A percentile compares a stretch with the other conserved stretches of the same genome.
These are phyloP conservation scores for Choreutis nemorana DNA, from an alignment of 2,888 invertebrate genomes.

Conservation along the genomic window DNA sequence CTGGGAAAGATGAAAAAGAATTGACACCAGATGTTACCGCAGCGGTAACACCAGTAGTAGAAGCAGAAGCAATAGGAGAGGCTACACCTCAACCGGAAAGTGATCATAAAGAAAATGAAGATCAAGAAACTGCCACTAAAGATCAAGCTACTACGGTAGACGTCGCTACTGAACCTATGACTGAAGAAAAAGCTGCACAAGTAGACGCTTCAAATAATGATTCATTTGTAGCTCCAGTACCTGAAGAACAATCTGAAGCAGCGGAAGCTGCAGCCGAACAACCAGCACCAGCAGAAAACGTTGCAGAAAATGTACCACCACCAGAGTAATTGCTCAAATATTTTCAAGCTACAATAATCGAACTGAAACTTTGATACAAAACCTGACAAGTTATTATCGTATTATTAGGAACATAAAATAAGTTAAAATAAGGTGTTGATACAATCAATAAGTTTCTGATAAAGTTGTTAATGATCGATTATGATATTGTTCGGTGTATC, in stretches of 20 bases:
- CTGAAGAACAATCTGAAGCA: conserved; percentile 7
- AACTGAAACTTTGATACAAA: too few relatives aligned
- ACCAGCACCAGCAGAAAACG: not conserved
- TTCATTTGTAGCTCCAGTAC: not conserved
- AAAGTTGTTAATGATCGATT: too few relatives aligned
- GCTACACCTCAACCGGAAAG: conserved; percentile 7
- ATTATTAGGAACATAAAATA: too few relatives aligned
- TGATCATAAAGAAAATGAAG: not conserved
- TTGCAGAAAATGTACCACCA: too few relatives aligned
- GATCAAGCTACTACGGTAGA: not conserved
- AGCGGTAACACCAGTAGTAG: conserved; percentile 3
- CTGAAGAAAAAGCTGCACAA: not conserved
- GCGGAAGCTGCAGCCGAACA: conserved; percentile 11
- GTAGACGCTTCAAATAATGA: not conserved
- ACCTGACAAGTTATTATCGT: too few relatives aligned
- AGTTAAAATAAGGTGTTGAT: too few relatives aligned
- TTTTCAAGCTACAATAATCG: too few relatives aligned
- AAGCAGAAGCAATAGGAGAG: conserved; percentile 5
- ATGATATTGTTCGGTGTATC: too few relatives aligned
- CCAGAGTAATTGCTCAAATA: not conserved
- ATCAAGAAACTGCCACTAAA: not conserved
- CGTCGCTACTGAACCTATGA: not conserved
- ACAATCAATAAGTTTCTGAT: too few relatives aligned
- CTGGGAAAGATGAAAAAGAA: conserved; percentile 5
- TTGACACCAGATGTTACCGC: conserved; percentile 3